Conservation (phyloP, 2,888 invertebrate species). For the Hirtodrosophila confusa region DNA sequence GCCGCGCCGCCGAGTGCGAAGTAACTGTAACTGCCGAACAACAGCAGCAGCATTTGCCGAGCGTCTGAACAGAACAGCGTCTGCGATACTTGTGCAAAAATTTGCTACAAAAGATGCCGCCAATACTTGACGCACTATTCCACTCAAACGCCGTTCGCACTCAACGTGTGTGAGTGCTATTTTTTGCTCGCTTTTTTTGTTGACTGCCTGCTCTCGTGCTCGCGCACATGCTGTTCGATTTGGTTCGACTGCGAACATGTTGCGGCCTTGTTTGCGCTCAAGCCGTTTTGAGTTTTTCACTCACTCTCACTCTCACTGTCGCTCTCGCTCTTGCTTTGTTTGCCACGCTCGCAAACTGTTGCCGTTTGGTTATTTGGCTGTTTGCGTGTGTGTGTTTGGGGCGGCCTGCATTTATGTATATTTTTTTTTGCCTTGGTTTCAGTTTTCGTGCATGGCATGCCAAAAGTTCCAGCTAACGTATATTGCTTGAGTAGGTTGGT, state of each 20-base stretch:
- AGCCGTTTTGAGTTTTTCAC: slow-evolving; percentile 13
- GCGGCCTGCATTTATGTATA: slow-evolving; percentile 27
- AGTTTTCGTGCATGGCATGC: slow-evolving; percentile 58
- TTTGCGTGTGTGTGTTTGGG: slow-evolving; percentile 31
- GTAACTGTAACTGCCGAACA: slow-evolving; percentile 39
- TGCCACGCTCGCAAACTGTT: slow-evolving; percentile 66
- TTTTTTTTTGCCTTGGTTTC: slow-evolving; percentile 40
- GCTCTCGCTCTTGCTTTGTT: slow-evolving; percentile 29
- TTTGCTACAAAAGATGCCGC: slow-evolving; percentile 64
- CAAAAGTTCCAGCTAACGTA: slow-evolving; percentile 14
- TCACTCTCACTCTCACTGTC: slow-evolving; percentile 30
- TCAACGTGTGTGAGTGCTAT: slow-evolving; percentile 39
- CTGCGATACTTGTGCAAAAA: slow-evolving; percentile 67
- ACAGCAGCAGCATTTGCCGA: slow-evolving; percentile 51
- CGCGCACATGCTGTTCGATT: slow-evolving; percentile 52
- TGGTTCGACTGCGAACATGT: slow-evolving; percentile 46
- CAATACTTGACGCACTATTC: slow-evolving; percentile 47
- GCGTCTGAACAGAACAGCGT: slow-evolving; percentile 70
- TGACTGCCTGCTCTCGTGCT: no score
- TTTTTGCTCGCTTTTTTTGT: no score
- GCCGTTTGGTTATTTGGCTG: slow-evolving; percentile 24
- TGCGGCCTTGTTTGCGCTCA: slow-evolving; percentile 40
- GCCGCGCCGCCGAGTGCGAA: slow-evolving; percentile 27
- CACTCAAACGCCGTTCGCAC: slow-evolving; percentile 28
- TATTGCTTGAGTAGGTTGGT: slow-evolving; percentile 71